Evolutionary conservation across 1,140 invertebrate species (phyloP).

Genomic region (Hormaphis cornu): DNA sequence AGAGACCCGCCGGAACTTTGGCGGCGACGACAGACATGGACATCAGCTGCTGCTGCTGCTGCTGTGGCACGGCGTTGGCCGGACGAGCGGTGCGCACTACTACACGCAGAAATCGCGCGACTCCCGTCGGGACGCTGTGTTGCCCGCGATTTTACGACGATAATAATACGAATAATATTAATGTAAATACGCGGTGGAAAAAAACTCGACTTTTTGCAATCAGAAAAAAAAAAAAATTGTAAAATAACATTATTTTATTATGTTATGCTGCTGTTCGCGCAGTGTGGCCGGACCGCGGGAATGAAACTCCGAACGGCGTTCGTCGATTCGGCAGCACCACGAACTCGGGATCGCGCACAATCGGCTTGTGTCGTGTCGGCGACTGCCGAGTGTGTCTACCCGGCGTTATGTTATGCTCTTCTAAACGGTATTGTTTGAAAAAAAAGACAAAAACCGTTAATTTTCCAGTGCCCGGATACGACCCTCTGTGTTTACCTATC

Average conservation of each 20-base stretch:
- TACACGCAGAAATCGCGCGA: background rate
- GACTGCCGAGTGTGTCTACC: too few species aligned
- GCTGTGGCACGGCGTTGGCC: background rate
- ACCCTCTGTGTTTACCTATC: too few species aligned
- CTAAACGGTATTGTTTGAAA: too few species aligned
- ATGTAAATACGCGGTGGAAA: background rate
- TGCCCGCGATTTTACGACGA: background rate
- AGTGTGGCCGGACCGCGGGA: background rate
- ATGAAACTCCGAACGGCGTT: too few species aligned
- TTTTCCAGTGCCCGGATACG: too few species aligned
- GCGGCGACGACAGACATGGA: background rate
- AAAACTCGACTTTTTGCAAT: background rate
- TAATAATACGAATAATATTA: background rate
- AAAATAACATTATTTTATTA: conserved; percentile 3
- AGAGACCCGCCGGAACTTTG: background rate
- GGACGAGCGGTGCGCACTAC: background rate
- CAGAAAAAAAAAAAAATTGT: background rate
- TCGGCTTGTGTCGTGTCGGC: too few species aligned
- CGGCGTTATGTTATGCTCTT: too few species aligned
- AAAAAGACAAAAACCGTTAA: conserved; percentile 23
- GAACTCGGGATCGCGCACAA: too few species aligned
- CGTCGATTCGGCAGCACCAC: background rate
- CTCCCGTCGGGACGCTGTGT: background rate
- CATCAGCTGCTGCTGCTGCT: too few species aligned
- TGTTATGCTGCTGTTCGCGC: background rate